phyloP scores from a whole-genome alignment of 2,797 vertebrate species.

The Sebastes iracundus region DNA sequence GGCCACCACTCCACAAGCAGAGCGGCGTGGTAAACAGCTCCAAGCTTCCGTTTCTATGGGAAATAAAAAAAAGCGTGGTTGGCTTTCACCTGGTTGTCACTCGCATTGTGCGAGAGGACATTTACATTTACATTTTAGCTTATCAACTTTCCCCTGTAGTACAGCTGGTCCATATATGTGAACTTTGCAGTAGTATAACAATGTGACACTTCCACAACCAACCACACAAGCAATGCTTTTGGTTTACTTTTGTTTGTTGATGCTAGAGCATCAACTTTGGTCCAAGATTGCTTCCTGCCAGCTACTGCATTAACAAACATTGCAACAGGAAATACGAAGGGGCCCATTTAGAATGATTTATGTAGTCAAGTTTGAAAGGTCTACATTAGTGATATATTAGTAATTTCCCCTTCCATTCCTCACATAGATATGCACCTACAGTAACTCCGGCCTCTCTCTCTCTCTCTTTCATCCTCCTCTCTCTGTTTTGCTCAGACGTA shows the following conservation, averaged over 20 bases:
- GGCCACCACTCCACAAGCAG: not conserved
- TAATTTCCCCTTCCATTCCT: not conserved
- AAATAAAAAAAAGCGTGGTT: not conserved
- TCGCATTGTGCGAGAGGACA: not conserved
- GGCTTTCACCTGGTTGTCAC: not conserved
- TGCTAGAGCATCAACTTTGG: too few relatives aligned
- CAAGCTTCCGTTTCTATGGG: not conserved
- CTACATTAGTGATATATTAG: not conserved
- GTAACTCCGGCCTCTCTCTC: not conserved
- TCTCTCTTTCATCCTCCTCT: not conserved
- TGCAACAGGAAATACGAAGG: too few relatives aligned
- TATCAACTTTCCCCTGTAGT: not conserved
- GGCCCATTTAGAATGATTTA: too few relatives aligned
- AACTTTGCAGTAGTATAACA: not conserved
- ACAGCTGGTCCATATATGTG: not conserved
- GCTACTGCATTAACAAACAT: too few relatives aligned
- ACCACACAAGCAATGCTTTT: not conserved
- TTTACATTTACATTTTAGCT: slow-evolving; percentile 10
- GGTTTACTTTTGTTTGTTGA: not conserved
- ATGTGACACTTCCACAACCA: not conserved
- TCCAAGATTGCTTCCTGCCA: too few relatives aligned
- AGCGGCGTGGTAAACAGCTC: not conserved
- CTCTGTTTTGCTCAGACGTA: slow-evolving; percentile 19
- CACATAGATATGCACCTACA: slow-evolving; percentile 9
- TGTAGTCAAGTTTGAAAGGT: too few relatives aligned